A percentile compares a stretch with the other conserved stretches of the same genome.
These are phyloP conservation scores for Margaritifera margaritifera DNA, from an alignment of 2,888 invertebrate genomes.

Conservation along the genomic window DNA sequence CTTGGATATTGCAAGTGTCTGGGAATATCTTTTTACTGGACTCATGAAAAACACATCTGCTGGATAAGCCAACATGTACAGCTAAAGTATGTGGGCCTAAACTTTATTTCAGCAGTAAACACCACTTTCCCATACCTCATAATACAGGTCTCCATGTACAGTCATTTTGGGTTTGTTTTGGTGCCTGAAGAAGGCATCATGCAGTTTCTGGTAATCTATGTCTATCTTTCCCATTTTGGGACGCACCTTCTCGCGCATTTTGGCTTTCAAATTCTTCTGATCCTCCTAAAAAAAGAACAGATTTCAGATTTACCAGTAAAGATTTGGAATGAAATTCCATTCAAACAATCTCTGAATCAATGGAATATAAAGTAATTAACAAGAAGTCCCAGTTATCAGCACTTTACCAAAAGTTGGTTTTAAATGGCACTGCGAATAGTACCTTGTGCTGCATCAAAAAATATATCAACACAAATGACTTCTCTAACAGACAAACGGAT, in stretches of 20 bases:
- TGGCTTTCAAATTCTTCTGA: constrained; percentile 82
- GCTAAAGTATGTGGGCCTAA: too few species aligned
- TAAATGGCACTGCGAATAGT: background rate
- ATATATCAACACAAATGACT: too few species aligned
- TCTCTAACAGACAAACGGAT: too few species aligned
- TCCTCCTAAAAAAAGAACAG: constrained; percentile 62
- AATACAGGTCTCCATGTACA: constrained; percentile 98
- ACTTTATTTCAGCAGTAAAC: too few species aligned
- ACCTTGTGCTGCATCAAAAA: too few species aligned
- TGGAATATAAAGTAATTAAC: background rate
- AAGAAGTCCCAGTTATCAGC: background rate
- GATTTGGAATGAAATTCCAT: background rate
- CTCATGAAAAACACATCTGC: too few species aligned
- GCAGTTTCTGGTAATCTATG: constrained; percentile 99
- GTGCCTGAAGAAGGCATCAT: constrained; percentile 99
- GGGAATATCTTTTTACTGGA: too few species aligned
- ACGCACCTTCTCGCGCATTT: constrained; percentile 96
- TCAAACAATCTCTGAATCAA: background rate
- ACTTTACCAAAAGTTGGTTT: background rate
- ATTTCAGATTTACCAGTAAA: background rate
- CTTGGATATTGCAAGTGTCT: too few species aligned
- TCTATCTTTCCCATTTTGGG: constrained; percentile 99
- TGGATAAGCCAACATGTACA: too few species aligned
- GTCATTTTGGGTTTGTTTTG: constrained; percentile 99
- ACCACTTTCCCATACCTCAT: constrained; percentile 78